Base-by-base conservation (phyloP, 2,113 vertebrate genomes). In the Limnothrissa miodon region DNA sequence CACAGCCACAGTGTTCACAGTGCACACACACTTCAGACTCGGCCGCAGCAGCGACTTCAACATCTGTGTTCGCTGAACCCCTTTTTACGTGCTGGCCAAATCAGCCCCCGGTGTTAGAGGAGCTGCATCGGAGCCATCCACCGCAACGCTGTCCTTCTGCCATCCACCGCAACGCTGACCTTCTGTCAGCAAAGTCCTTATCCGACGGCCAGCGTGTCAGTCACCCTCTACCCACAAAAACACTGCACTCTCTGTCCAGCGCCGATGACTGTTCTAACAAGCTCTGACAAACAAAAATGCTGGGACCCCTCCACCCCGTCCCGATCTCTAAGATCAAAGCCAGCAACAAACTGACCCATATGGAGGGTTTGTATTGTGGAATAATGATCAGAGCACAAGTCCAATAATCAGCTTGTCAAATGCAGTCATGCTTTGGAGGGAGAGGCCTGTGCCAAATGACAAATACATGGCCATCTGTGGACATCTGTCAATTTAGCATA, bases 21-120 rank as follows among this genome's bases (percentile, higher is more conserved):
- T 10, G 10, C n/a, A 21, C 25, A 11, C 23, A 62, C 59, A 29
- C n/a, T 13, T 6, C 29, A 33, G 0, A 15, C 66, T 74, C 66
- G 5, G 66, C 33, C 66, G 17, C 66, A 51, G 42, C 80, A 87
- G 80, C 82, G 33, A 81, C 82, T 83, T 80, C 81, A 79, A 85
- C 87, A 87, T 87, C 86, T 87, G 86, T 80, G 82, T 62, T 79
- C 56, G 56, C 78, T 66, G 82, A 45, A 19, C 66, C 29, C 29
- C 36, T 36, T 19, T 53, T 66, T 45, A 19, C 83, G 74, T 39
- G 59, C 25, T 8, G 5, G 62, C 42, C 51, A 59, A 84, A 46
- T 17, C 29, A 36, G 66, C 29, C 25, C 66, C 59, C 25, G 13
- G 33, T 74, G 66, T 17, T 36, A 36, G 4, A 74, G 66, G 66